Evolutionary conservation across 2,113 vertebrate genomes (phyloP).

Genomic region (Tringa solitaria): DNA sequence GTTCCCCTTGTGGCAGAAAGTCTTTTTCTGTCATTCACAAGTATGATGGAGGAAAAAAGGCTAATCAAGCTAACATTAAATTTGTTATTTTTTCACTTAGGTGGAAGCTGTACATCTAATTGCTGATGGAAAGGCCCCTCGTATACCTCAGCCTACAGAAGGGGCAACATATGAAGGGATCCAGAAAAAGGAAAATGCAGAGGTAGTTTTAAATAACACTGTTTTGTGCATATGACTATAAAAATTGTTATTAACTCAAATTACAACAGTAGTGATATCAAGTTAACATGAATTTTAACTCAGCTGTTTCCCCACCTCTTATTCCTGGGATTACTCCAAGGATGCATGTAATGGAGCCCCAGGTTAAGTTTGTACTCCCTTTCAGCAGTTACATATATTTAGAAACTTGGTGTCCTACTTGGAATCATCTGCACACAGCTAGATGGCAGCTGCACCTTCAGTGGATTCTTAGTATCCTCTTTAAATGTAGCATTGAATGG

Average conservation of each 20-base stretch:
- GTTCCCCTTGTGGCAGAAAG: neutral
- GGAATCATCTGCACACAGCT: neutral
- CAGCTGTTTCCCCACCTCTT: neutral
- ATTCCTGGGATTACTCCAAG: neutral
- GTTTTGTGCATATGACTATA: neutral
- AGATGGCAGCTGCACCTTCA: neutral
- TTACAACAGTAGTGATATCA: neutral
- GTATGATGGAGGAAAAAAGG: neutral
- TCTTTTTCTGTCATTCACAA: neutral
- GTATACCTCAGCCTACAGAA: conserved; percentile 85
- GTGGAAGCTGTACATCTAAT: conserved; percentile 94
- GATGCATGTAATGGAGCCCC: neutral
- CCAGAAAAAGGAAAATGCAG: conserved; percentile 91
- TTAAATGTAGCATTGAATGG: neutral
- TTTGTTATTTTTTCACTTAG: conserved; percentile 64
- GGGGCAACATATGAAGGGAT: conserved; percentile 96
- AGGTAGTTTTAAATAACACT: conserved; percentile 73
- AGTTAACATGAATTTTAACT: neutral
- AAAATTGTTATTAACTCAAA: neutral
- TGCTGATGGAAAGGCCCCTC: conserved; percentile 89
- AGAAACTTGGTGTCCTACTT: neutral
- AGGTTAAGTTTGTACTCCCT: neutral
- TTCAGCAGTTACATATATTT: neutral
- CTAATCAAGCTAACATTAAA: neutral
- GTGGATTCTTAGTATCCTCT: neutral